Conservation (phyloP, 1,140 invertebrate species). For the Habropoda laboriosa region DNA sequence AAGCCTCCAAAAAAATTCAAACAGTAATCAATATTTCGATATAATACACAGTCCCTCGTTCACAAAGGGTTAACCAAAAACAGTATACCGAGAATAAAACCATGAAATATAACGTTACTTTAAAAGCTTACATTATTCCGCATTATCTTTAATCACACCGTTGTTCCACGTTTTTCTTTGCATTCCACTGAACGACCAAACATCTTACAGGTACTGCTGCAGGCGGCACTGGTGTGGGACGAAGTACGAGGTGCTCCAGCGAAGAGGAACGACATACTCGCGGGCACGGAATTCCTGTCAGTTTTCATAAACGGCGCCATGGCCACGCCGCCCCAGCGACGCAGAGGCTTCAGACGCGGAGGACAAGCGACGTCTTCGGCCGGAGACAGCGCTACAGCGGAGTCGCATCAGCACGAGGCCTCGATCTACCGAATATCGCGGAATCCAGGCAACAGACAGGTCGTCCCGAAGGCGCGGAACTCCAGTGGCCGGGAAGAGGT, state of each 20-base stretch:
- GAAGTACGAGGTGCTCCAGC: conserved; percentile 63
- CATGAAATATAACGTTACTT: too few relatives aligned
- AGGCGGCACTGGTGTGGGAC: conserved; percentile 74
- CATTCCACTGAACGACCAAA: not conserved
- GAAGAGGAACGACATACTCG: conserved; percentile 80
- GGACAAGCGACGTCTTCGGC: conserved; percentile 40
- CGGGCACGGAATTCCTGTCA: conserved; percentile 83
- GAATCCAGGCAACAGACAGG: conserved; percentile 59
- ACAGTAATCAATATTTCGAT: too few relatives aligned
- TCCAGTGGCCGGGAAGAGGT: conserved; percentile 63
- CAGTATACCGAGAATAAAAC: too few relatives aligned
- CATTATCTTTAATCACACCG: not conserved
- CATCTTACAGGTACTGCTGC: conserved; percentile 75
- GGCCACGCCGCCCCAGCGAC: conserved; percentile 73
- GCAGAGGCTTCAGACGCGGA: conserved; percentile 73
- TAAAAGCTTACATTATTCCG: not conserved
- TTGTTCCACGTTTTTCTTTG: not conserved
- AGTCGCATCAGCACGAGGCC: conserved; percentile 76
- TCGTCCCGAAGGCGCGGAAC: conserved; percentile 58
- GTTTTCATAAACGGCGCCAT: conserved; percentile 82
- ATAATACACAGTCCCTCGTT: too few relatives aligned
- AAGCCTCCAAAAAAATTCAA: too few relatives aligned
- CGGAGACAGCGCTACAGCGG: conserved; percentile 74
- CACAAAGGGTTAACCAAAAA: too few relatives aligned
- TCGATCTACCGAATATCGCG: conserved; percentile 78